Base-by-base conservation (phyloP, 2,888 invertebrate species). In the Meliscaeva auricollis region DNA sequence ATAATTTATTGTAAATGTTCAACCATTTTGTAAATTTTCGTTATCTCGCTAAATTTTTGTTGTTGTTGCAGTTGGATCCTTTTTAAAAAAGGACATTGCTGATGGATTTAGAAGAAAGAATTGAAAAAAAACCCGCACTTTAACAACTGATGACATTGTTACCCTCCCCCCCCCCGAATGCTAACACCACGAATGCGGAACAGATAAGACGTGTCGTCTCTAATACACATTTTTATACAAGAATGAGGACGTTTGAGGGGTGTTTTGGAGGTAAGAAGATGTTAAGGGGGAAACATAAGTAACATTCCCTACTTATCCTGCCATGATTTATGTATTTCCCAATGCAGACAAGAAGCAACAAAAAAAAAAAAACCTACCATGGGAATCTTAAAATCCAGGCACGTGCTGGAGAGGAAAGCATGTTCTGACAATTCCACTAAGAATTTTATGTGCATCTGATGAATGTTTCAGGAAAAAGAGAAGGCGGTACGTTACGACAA, bases 351-450 rank as follows among this genome's bases (percentile, higher is more conserved):
- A 35, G 9, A 35, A 2, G 32, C 32, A 32, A 32, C 32, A 78
- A 64, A 35, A 20, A 20, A 35, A 20, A 54, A 8, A 26, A 32
- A 2, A 64, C 5, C 0, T 11, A 62, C 46, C 78, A 68, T 60
- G 68, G 22, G 68, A 64, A 81, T 81, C 64, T 70, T 56, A 41
- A 70, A 81, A 81, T 81, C 81, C 56, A 56, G 70, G 70, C 81
- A 81, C 81, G 81, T 81, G 81, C 81, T 76, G 17, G n/a, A 76
- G 75, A 41, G 64, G 64, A 22, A 81, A 76, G 76, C 81, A 81
- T 81, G 70, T 76, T 50, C 81, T 20, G 56, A 70, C 62, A 81
- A 38, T 70, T 70, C 52, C 17, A 32, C 68, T 54, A 48, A 22
- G 60, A 35, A n/a, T 60, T 26, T 41, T 62, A 41, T 64, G 52